Evolutionary conservation across 2,888 invertebrate species (phyloP), one percentile per base, ranked within the genome.

Genomic region (Tridacna crocea): DNA sequence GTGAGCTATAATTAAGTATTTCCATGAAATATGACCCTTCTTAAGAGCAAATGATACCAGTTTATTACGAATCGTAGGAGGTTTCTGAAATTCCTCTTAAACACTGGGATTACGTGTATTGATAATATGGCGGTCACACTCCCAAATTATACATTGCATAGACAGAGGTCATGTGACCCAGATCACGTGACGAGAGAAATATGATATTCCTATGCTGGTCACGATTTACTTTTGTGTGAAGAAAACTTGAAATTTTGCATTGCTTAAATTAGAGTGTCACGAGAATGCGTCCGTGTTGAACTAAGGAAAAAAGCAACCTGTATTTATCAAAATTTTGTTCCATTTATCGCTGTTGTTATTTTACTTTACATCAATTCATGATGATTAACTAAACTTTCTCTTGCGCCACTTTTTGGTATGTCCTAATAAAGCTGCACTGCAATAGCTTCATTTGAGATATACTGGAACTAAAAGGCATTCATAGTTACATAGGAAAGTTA

Each of bases 1-100:
- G 70, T 70, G 76, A 61, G 72, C 77, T 78, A 72, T 84, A 60
- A 78, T 84, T 84, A 81, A 60, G 66, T 46, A 58, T 24, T 27
- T 12, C 63, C 65, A 48, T 84, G 84, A 84, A 84, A 80, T 79
- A 81, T 81, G 72, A 76, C 60, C 73, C 84, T 70, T 81, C 73
- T 79, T 68, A 60, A 66, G 26, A 65, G 36, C 65, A 65, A 46
- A 65, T 27, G 75, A 63, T 15, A 48, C 75, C 58, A 75, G 75
- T 75, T 75, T 65, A 48, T 75, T 75, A 47, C 55, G 1, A 55
- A 3, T 51, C 55, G 36, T 15, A 65, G 17, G 26, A 65, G 17
- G 26, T 26, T 65, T 36, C 17, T 36, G 22, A 26, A 12, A 12
- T 65, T 68, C 46, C 68, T 68, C 68, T 6, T 12, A 68, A 47